Conservation (phyloP, 2,797 vertebrate genomes). For the Fratercula arctica region DNA sequence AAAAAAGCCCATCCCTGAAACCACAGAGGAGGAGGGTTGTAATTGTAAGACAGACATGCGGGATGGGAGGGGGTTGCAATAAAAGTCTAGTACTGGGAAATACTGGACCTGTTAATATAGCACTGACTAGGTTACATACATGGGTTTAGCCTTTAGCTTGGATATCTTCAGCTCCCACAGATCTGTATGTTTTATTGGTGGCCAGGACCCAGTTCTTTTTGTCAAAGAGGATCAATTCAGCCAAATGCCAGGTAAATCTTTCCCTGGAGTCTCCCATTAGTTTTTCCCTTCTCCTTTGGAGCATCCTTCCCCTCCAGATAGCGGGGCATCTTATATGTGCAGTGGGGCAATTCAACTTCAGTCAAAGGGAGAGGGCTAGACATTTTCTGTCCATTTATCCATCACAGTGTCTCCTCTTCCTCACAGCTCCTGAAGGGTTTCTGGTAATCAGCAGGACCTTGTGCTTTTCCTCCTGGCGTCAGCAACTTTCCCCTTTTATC, state of each 20-base stretch:
- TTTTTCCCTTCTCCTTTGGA: not conserved
- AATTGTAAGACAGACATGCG: not conserved
- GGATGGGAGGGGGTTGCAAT: accelerated
- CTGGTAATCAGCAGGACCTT: conserved; percentile 37
- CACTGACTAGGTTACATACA: not conserved
- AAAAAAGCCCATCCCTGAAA: not conserved
- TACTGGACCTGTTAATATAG: not conserved
- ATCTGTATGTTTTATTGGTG: not conserved
- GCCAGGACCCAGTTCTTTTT: not conserved
- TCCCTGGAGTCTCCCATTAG: not conserved
- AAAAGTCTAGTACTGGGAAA: not conserved
- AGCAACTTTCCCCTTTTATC: conserved; percentile 71
- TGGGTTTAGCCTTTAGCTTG: not conserved
- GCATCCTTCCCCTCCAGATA: not conserved
- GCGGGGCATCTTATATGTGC: not conserved
- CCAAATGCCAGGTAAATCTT: not conserved
- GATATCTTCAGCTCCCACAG: not conserved
- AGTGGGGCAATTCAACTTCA: not conserved
- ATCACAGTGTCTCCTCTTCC: not conserved
- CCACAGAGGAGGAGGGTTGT: not conserved
- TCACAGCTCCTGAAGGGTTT: conserved; percentile 24
- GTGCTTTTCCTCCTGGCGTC: conserved; percentile 60
- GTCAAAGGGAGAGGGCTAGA: not conserved
- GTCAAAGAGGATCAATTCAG: not conserved
- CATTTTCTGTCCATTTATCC: not conserved